Evolutionary conservation across 2,888 invertebrate genomes (phyloP).

Genomic region (Plagodis dolabraria): DNA sequence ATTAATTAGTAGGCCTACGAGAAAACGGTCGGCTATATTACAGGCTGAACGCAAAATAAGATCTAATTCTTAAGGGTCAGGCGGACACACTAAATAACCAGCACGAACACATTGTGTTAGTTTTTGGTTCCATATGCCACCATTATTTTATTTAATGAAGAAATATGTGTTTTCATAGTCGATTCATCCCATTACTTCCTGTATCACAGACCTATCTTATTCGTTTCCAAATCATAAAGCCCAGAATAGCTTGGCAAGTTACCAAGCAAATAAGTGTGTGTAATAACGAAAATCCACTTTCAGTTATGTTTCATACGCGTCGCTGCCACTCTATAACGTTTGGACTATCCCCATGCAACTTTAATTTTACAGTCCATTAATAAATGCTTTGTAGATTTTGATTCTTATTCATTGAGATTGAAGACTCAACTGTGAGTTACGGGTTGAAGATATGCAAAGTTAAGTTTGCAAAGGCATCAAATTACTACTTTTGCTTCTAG

Average conservation of each 20-base stretch:
- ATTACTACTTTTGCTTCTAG: conserved; percentile 44
- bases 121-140: no score
- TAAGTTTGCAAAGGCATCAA: conserved; percentile 36
- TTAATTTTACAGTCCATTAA: conserved; percentile 9
- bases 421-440: neutral
- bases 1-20: no score
- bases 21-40: no score
- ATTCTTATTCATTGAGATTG: neutral
- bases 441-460: neutral
- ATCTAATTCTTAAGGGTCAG: no score
- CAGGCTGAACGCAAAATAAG: no score
- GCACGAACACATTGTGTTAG: no score
- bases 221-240: conserved; percentile 43
- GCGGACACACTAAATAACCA: no score
- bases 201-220: neutral
- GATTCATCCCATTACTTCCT: no score
- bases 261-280: conserved; percentile 54
- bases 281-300: conserved; percentile 70
- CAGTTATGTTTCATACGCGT: conserved; percentile 67
- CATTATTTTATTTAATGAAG: no score
- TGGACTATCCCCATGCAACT: conserved; percentile 39
- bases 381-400: neutral
- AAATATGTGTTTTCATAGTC: no score
- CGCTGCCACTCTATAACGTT: conserved; percentile 59
- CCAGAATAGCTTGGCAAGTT: conserved; percentile 55